These are phyloP conservation scores for Luidia sarsii DNA, from an alignment of 53 echinoderm and acorn worm genomes.

Conservation along the genomic window DNA sequence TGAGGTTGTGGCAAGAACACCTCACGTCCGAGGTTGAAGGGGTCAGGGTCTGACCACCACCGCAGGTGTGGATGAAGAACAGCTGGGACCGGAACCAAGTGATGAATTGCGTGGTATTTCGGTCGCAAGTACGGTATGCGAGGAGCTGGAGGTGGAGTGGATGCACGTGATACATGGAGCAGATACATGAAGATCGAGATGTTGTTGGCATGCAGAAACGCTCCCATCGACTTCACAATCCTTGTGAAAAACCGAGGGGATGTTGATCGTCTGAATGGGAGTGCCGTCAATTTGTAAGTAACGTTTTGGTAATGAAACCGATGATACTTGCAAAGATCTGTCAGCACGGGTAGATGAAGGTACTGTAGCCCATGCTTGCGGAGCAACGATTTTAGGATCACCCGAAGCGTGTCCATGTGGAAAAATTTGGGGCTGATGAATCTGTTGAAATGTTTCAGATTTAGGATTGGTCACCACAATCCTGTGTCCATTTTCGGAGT, in stretches of 20 bases:
- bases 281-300: not conserved
- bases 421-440: conserved; percentile 22
- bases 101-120: not conserved
- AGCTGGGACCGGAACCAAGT: too few species aligned
- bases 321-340: not conserved
- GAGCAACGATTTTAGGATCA: not conserved
- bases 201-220: too few species aligned
- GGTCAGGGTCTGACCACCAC: conserved; percentile 23
- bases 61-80: too few species aligned
- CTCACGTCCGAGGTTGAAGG: too few species aligned
- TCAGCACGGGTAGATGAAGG: too few species aligned
- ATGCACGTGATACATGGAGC: conserved; percentile 28
- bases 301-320: not conserved
- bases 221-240: conserved; percentile 17
- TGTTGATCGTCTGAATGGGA: not conserved
- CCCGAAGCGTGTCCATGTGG: conserved; percentile 21
- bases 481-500: conserved; percentile 8
- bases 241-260: not conserved
- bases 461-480: conserved; percentile 40
- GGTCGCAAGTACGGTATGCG: not conserved
- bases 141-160: conserved; percentile 49
- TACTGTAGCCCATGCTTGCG: conserved; percentile 8
- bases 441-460: too few species aligned
- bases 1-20: not conserved
- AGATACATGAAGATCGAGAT: too few species aligned